Base-by-base conservation (phyloP, 2,888 invertebrate species). In the Alviniconcha strummeri region DNA sequence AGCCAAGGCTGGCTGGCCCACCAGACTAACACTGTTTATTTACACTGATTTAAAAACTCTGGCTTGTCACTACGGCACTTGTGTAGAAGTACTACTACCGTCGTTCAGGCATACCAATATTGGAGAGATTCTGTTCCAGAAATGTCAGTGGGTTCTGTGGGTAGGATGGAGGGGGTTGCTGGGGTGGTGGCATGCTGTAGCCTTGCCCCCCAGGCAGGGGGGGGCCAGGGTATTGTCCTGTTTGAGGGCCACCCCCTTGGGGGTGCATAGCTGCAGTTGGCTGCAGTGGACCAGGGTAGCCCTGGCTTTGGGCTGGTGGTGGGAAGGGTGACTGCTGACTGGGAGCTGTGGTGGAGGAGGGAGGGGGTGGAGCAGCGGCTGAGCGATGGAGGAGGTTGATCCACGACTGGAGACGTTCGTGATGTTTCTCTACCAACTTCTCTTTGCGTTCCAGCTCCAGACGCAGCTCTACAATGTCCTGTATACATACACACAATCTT, bases 381-480 rank as follows among this genome's bases (percentile, higher is more conserved):
- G 83, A 84, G 52, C 86, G 87, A 86, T 80, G 89, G 54, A 98
- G 94, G 84, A 98, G 94, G 88, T 96, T 96, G 94, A 98, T 98
- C 98, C 98, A 98, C 83, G 97, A 96, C 60, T 96, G 96, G 82
- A 98, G 96, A 93, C 98, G 97, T 87, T 98, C 98, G 91, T 97
- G 97, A 91, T 98, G 98, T 84, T 97, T 95, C 89, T 97, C 96
- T 19, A 98, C 95, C 4, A 98, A 94, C 82, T 97, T 96, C 86
- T 98, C 98, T 93, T 98, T 98, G n/a, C 98, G 95, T 15, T 96
- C 95, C 82, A 98, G 95, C 94, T 98, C 98, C 85, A 96, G 95
- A 89, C 96, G 96, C 56, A 98, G 94, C 92, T 98, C 98, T 88
- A 95, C 96, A 89, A 97, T 97, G 91, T 98, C 98, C 95, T 95